Conservation (phyloP, 2,113 vertebrate species). For the Hiodon tergisus region DNA sequence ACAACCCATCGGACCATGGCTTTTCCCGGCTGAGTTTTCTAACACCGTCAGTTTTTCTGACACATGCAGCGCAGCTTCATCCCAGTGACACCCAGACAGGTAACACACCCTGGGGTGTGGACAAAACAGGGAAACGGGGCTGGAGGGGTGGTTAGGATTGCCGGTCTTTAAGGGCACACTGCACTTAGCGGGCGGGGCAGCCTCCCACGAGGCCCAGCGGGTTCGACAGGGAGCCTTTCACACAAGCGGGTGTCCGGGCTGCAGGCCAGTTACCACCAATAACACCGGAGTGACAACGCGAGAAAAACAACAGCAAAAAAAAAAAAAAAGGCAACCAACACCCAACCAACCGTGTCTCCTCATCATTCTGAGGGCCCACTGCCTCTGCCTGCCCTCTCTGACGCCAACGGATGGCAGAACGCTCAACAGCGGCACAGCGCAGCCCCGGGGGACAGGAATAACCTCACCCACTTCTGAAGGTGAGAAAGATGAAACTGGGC, state of each 20-base stretch:
- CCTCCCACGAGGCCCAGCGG: slow-evolving; percentile 76
- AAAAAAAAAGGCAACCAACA: slow-evolving; percentile 69
- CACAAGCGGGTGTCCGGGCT: slow-evolving; percentile 84
- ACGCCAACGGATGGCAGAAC: background rate
- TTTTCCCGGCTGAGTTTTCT: too few relatives aligned
- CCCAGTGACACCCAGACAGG: too few relatives aligned
- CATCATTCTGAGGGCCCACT: slow-evolving; percentile 47
- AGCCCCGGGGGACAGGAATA: slow-evolving; percentile 13
- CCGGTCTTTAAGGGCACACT: slow-evolving; percentile 78
- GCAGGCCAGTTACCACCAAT: slow-evolving; percentile 63
- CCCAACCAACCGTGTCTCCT: slow-evolving; percentile 69
- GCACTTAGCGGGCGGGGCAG: slow-evolving; percentile 80
- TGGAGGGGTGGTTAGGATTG: slow-evolving; percentile 58
- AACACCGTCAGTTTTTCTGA: too few relatives aligned
- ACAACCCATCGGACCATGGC: too few relatives aligned
- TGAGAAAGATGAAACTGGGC: background rate
- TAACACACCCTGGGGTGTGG: too few relatives aligned
- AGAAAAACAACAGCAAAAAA: slow-evolving; percentile 66
- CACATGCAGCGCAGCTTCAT: too few relatives aligned
- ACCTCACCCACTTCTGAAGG: background rate
- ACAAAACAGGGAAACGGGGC: too few relatives aligned
- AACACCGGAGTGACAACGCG: slow-evolving; percentile 81
- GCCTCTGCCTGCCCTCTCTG: slow-evolving; percentile 17
- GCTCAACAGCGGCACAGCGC: background rate
- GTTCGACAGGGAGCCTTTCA: slow-evolving; percentile 74